Base-by-base conservation (phyloP, 2,113 vertebrate genomes). In the Isurus oxyrinchus region DNA sequence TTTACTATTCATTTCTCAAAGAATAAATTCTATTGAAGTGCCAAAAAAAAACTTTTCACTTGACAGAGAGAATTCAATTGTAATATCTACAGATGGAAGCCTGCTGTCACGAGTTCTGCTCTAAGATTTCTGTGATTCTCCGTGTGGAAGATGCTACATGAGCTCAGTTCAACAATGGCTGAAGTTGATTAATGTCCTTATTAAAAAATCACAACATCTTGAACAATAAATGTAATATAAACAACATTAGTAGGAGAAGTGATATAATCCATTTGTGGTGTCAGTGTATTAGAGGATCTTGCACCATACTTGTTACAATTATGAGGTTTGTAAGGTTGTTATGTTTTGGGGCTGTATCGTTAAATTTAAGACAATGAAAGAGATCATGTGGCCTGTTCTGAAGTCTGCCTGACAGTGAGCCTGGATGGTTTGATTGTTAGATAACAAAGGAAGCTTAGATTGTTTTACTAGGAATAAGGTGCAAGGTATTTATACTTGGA, bases 21-120 rank as follows among this genome's bases (percentile, higher is more conserved):
- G 90, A 66, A 63, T 94, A 94, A 94, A 94, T 40, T n/a, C 90
- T 63, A 94, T 94, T 63, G 59, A 94, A 94, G 90, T 94, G 90
- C 90, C 90, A 94, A 94, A 94, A 94, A 66, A 63, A 40, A 93
- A n/a, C 88, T 93, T 63, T 94, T 94, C 90, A 66, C 35, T 40
- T 66, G 90, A 94, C 90, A 94, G 90, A 59, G 55, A 61, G 57
- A 94, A 63, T 94, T 63, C 90, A 91, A 91, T 91, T 91, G 55
- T 91, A 59, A 91, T 59, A 91, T 59, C 53, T 40, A 94, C 59
- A 63, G 90, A 94, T 94, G 90, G 90, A 94, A 63, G 35, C 21
- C 90, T 94, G 59, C 90, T 94, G 59, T 94, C 90, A 63, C 23
- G 59, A 6, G 21, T 40, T 63, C 23, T 40, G 90, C 35, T 93